Evolutionary conservation across 2,797 vertebrate genomes (phyloP), one percentile per base, ranked within the genome.

Genomic region (Enteromius trimaculatus): DNA sequence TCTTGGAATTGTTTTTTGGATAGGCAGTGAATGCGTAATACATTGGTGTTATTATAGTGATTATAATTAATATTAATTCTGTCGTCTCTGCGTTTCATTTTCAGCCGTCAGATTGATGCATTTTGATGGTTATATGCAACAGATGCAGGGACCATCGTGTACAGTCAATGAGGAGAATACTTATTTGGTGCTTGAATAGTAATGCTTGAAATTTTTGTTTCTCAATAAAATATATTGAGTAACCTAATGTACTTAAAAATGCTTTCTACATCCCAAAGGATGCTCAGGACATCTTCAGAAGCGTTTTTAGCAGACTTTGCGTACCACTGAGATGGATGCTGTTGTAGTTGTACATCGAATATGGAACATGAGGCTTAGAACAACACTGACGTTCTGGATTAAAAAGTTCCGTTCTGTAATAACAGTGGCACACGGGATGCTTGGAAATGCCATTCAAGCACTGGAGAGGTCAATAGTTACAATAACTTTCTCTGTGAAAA

Each of bases 401-500:
- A 90, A 92, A 92, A 93, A 91, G 91, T 94, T 95, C 90, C 87
- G 89, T 93, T 92, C 85, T 84, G 87, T 88, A 92, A 89, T 91
- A 81, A 87, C 90, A 82, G 90, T 92, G 93, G 91, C 92, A 92
- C 91, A 88, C 89, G 79, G 89, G 89, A 92, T 86, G 87, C 90
- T 89, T 92, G 87, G 89, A 93, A 94, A 94, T 90, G 91, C 92
- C 93, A 93, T 91, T 95, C 92, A 95, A 93, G 88, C 90, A 85
- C 88, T 84, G 87, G 84, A 93, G 92, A 94, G 95, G 95, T 96
- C 94, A 95, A 93, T 94, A 94, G 95, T 95, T 95, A 95, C 91
- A 95, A 96, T 93, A 95, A 95, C 93, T 94, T 92, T 93, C 74
- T 92, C 91, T 87, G 85, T 90, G 91, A 86, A 80, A 79, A 79